A percentile compares a stretch with the other conserved stretches of the same genome.
phyloP scores from a whole-genome alignment of 2,888 invertebrate species.

The Orgyia antiqua region DNA sequence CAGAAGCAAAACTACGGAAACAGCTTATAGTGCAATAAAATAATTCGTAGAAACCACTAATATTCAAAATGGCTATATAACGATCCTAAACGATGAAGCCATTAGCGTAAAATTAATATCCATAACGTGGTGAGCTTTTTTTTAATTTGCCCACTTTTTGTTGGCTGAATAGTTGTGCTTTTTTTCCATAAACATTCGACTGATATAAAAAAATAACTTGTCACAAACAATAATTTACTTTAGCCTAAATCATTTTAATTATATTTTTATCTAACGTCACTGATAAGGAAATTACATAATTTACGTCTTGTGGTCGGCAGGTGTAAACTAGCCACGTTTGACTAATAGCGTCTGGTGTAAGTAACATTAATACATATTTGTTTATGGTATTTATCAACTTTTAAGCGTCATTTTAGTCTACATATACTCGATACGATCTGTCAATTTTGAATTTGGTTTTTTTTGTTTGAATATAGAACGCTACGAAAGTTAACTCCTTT shows the following conservation, averaged over 20 bases:
- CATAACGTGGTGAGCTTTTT: too few species aligned
- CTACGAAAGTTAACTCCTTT: too few species aligned
- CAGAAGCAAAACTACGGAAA: too few species aligned
- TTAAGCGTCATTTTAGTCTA: slow-evolving; percentile 10
- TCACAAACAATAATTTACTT: slow-evolving; percentile 1
- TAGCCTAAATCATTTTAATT: slow-evolving; percentile 1
- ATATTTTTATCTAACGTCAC: background rate
- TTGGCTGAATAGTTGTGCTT: too few species aligned
- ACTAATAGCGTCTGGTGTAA: slow-evolving; percentile 7
- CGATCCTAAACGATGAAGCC: too few species aligned
- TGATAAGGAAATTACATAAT: slow-evolving; percentile 3
- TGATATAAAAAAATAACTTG: too few species aligned
- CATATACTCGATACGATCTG: background rate
- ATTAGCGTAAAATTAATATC: too few species aligned
- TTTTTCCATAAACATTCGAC: too few species aligned
- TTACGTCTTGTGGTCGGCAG: slow-evolving; percentile 5
- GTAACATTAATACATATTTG: slow-evolving; percentile 17
- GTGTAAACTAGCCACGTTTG: slow-evolving; percentile 8
- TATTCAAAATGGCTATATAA: background rate
- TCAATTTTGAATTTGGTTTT: too few species aligned
- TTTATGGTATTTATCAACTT: slow-evolving; percentile 15
- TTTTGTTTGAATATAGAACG: background rate
- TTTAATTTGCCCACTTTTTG: too few species aligned
- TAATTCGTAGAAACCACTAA: background rate
- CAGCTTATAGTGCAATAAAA: too few species aligned